Evolutionary conservation across 92 coral and sea anemone genomes (phyloP).

Genomic region (Pocillopora meandrina): DNA sequence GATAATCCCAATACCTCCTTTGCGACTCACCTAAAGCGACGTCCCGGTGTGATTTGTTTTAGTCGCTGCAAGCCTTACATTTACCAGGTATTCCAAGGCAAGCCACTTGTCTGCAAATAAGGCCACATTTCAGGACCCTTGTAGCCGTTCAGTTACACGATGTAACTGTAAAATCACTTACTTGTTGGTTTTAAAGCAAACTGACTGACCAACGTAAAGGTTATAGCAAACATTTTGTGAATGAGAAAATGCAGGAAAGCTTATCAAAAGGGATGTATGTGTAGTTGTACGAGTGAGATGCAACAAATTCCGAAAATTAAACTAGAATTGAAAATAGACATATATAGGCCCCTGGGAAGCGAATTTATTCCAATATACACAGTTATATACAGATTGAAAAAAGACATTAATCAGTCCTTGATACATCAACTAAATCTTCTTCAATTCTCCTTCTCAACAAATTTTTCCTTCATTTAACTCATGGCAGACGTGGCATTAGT

Average conservation of each 20-base stretch:
- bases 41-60: no score
- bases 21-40: no score
- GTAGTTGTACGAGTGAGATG: no score
- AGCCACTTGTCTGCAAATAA: no score
- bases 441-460: neutral
- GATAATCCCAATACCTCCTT: no score
- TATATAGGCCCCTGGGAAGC: neutral
- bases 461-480: constrained; percentile 19
- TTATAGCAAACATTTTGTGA: no score
- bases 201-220: neutral
- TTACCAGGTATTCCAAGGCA: no score
- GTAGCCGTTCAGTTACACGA: no score
- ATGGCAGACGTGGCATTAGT: constrained; percentile 28
- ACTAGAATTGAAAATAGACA: neutral
- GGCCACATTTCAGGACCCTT: no score
- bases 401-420: constrained; percentile 6
- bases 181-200: neutral
- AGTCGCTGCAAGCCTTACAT: no score
- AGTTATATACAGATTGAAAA: neutral
- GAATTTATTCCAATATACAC: constrained; percentile 9
- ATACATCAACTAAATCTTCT: constrained; percentile 16
- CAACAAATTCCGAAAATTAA: neutral
- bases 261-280: no score
- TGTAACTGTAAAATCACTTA: neutral
- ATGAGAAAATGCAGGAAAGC: no score